Evolutionary conservation across 2,797 vertebrate species (phyloP), one percentile per base, ranked within the genome.

Genomic region (Sebastes hubbsi): DNA sequence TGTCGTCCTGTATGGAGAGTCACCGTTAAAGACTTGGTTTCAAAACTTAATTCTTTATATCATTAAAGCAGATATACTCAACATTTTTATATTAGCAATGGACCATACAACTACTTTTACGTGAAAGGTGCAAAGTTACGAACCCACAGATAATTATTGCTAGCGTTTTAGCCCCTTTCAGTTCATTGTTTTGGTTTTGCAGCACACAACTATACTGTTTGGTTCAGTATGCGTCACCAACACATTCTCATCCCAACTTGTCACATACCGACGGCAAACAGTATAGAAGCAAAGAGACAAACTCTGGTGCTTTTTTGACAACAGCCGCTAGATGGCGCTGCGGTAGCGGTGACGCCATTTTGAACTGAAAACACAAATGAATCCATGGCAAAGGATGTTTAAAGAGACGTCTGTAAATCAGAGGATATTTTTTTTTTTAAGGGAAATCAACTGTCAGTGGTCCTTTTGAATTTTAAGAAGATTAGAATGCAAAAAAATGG

Each of bases 401-500:
- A 49, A 46, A 46, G 46, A 49, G 16, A 49, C 7, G 16, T 20
- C 18, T 49, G 18, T 20, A 49, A 49, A 49, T 49, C 18, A 49
- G 46, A 49, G 18, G 18, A 49, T 49, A 0, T 42, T 42, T 42
- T 42, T 42, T 42, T 46, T 29, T 29, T 46, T 14, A 14, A 46
- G 42, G 42, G 16, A 46, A 46, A 46, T 46, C 42, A 46, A 46
- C 34, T 66, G 22, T 46, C 32, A 71, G 12, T 58, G 29, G n/a
- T 36, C 61, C 64, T 42, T 75, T 80, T 78, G 24, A 64, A 60
- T 65, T 64, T 10, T 9, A 62, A 86, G 62, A 36, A 13, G 56
- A 74, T 77, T 49, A 56, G 30, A 75, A 52, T 27, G 59, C n/a
- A 72, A 34, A 64, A n/a, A 68, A 84, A 82, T 78, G 73, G 62